Evolutionary conservation across 2,113 vertebrate genomes (phyloP).

Genomic region (Hystrix cristata): DNA sequence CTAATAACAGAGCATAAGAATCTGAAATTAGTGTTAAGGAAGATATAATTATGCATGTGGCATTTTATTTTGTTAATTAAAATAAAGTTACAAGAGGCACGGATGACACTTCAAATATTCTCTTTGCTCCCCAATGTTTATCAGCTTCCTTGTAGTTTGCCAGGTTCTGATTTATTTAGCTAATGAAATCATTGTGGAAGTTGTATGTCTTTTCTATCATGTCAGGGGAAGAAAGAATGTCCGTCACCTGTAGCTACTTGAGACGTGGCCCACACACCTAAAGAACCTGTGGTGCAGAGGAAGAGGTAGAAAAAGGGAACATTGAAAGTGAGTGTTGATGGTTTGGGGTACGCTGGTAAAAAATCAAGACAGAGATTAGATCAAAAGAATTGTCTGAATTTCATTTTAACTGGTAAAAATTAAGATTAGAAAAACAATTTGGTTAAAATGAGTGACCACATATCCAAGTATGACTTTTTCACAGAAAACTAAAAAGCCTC

Average conservation of each 20-base stretch:
- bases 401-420: background rate
- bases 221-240: background rate
- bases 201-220: background rate
- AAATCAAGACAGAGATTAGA: background rate
- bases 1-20: background rate
- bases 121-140: background rate
- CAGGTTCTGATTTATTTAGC: background rate
- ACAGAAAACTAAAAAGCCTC: background rate
- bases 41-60: background rate
- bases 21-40: background rate
- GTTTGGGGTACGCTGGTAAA: background rate
- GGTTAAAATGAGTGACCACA: background rate
- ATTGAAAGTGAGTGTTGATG: background rate
- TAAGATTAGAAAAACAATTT: background rate
- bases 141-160: background rate
- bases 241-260: background rate
- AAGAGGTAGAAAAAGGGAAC: background rate
- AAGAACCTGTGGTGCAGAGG: background rate
- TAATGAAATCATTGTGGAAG: background rate
- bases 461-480: background rate
- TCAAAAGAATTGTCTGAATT: background rate
- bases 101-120: background rate
- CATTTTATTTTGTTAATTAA: constrained; percentile 28
- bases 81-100: background rate
- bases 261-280: background rate